Evolutionary conservation across 2,113 vertebrate genomes (phyloP).

Genomic region (Chaetodon trifascialis): DNA sequence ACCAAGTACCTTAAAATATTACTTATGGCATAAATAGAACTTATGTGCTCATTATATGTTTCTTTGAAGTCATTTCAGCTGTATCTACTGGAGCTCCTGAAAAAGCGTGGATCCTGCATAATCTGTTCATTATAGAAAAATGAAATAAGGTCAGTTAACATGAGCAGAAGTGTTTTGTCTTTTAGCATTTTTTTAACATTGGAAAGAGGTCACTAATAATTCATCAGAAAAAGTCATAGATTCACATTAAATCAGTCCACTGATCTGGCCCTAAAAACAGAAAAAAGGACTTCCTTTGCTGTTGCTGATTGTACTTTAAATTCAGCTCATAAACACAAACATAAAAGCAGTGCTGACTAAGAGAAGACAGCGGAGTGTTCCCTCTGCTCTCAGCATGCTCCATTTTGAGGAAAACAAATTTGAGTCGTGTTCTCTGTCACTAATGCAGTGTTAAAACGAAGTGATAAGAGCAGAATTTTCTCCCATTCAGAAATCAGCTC

Average conservation of each 20-base stretch:
- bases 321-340: conserved; percentile 20
- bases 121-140: not conserved
- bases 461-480: not conserved
- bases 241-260: not conserved
- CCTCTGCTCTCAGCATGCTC: not conserved
- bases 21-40: not conserved
- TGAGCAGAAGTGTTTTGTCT: not conserved
- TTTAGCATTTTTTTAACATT: not conserved
- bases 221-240: not conserved
- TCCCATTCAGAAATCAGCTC: not conserved
- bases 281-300: not conserved
- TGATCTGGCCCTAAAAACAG: not conserved
- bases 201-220: not conserved
- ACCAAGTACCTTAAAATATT: conserved; percentile 3
- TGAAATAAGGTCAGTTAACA: not conserved
- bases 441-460: not conserved
- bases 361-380: not conserved
- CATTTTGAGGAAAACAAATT: conserved; percentile 5
- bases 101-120: not conserved
- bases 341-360: conserved; percentile 19
- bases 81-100: not conserved
- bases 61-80: not conserved
- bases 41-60: conserved; percentile 3
- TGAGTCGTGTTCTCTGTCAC: conserved; percentile 7
- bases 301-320: conserved; percentile 23